Evolutionary conservation across 2,113 vertebrate species (phyloP), one percentile per base, ranked within the genome.

Genomic region (Pristiophorus japonicus): DNA sequence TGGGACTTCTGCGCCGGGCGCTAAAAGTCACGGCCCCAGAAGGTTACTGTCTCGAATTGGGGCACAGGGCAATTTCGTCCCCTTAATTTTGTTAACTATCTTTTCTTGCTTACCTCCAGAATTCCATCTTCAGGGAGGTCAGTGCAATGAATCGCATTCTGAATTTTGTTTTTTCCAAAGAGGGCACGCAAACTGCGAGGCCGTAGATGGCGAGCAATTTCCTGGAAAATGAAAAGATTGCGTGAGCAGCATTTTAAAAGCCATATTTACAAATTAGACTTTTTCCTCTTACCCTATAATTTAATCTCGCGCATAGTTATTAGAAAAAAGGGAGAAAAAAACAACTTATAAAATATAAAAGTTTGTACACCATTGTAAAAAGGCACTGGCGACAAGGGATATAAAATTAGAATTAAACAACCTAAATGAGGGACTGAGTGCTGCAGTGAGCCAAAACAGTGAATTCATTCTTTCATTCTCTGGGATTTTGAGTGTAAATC

Each of bases 71-170:
- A n/a, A n/a, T n/a, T n/a, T n/a, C n/a, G n/a, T n/a, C n/a, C n/a
- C n/a, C n/a, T n/a, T n/a, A n/a, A 91, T 11, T 22, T 51, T 65
- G 34, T 42, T 38, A n/a, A 92, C 14, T 92, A 70, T 1, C 3
- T 67, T 24, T 65, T 94, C 95, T 96, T 95, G 95, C 38, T 97
- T 97, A 99, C 99, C 98, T 99, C 99, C 96, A 99, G 95, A n/a
- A 98, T 96, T 3, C 98, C 97, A 34, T 99, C 99, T 95, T 99
- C 99, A 1, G 98, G 98, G 85, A 99, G 98, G 96, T 99, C 99
- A 0, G 99, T 99, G 88, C 99, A 99, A 97, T 99, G 99, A 59
- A 99, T 97, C 0, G 98, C 98, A 96, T 99, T 99, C 96, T 98
- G 99, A 96, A 99, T 97, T 97, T 98, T 99, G 95, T 97, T 98